Percentiles rank a stretch among this genome's conserved stretches.
Conservation (phyloP, 2,113 vertebrate genomes). For the Ceyx melanurus region DNA sequence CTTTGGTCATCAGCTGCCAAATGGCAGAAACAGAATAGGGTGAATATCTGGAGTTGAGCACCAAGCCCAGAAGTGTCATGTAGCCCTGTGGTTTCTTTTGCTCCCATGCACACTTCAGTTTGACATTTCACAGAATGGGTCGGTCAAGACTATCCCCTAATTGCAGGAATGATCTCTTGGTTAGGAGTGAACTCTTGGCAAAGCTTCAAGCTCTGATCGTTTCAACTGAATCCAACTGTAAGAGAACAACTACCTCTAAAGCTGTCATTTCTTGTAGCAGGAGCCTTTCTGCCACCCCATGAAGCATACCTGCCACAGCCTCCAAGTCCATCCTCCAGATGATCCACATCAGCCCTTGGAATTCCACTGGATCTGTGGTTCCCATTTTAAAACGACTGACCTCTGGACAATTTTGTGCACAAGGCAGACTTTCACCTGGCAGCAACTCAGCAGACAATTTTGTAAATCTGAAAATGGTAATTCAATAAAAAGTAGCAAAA, state of each 20-base stretch:
- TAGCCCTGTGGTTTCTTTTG: neutral
- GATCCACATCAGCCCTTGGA: neutral
- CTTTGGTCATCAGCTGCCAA: neutral
- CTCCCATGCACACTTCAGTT: neutral
- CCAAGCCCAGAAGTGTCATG: neutral
- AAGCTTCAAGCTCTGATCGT: neutral
- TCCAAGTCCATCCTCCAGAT: neutral
- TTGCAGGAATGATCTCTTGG: neutral
- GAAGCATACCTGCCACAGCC: neutral
- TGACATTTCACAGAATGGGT: neutral
- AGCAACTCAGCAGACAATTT: neutral
- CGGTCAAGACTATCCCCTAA: neutral
- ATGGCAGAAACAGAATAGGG: neutral
- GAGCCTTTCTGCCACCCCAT: neutral
- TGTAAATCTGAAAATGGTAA: neutral
- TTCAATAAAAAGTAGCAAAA: neutral
- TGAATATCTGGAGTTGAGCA: neutral
- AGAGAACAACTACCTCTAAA: neutral
- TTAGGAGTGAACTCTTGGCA: neutral
- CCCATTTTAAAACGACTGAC: neutral
- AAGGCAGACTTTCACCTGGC: neutral
- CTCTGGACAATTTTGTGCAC: neutral
- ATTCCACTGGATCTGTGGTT: neutral
- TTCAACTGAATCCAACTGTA: neutral
- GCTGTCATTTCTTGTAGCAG: neutral